Percentiles rank a stretch among this genome's conserved stretches.
phyloP scores from a whole-genome alignment of 2,113 vertebrate genomes.

The Arothron firmamentum region DNA sequence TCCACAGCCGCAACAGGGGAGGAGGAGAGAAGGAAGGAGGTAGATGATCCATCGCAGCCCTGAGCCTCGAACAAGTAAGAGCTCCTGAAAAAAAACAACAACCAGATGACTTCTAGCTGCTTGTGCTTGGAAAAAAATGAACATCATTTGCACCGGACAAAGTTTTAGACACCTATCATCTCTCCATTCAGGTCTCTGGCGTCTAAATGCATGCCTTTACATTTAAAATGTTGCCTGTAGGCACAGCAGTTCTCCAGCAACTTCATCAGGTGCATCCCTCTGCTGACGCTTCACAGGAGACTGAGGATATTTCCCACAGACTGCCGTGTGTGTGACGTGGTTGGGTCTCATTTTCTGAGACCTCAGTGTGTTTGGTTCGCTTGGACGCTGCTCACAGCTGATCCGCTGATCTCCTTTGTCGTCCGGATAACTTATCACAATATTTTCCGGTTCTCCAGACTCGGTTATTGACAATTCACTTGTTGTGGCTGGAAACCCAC shows the following conservation, averaged over 20 bases:
- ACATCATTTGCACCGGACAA: too few species aligned
- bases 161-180: too few species aligned
- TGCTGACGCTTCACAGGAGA: not conserved
- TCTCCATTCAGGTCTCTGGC: too few species aligned
- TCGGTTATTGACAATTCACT: not conserved
- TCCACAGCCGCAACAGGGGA: slow-evolving; percentile 56
- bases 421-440: too few species aligned
- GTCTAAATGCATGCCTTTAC: not conserved
- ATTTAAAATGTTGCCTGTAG: slow-evolving; percentile 3
- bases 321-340: slow-evolving; percentile 1
- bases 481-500: slow-evolving; percentile 1
- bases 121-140: too few species aligned
- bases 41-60: not conserved
- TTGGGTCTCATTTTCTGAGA: slow-evolving; percentile 12
- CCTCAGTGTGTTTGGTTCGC: slow-evolving; percentile 14
- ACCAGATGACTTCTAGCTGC: not conserved
- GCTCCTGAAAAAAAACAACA: not conserved
- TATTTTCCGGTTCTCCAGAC: not conserved
- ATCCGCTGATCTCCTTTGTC: too few species aligned
- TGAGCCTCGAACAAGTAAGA: slow-evolving; percentile 58
- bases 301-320: not conserved
- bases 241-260: not conserved
- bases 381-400: slow-evolving; percentile 1
- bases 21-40: slow-evolving; percentile 36
- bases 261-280: too few species aligned